Base-by-base conservation (phyloP, 2,888 invertebrate genomes). In the Acleris literana region DNA sequence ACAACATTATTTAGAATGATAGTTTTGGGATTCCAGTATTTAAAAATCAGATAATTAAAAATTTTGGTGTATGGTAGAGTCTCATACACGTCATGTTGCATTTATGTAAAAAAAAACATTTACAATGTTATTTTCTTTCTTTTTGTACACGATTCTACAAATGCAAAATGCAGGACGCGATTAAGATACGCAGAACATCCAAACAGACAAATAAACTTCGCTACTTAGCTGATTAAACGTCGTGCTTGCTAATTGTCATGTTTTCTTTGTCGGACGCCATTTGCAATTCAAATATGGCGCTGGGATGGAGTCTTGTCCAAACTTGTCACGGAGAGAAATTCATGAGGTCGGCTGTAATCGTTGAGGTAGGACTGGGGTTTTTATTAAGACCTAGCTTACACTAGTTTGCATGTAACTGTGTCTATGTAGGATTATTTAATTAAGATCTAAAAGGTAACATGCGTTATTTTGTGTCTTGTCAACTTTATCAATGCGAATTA, bases 161-260 rank as follows among this genome's bases (percentile, higher is more conserved):
- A 39, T 39, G 13, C 39, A 39, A 13, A 39, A 13, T 39, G 13
- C 39, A 39, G 39, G 13, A 4, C 13, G 13, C 13, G 39, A 39
- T 39, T 4, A 13, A n/a, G 46, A 7, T 46, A 16, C 46, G 17
- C n/a, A 46, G 17, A 16, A 46, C 29, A 29, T 46, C 22, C 53
- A 39, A 54, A 56, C 48, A 68, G 55, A 63, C 33, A 59, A 51
- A 44, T 33, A 65, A 70, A 64, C 68, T 67, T 62, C 22, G 74
- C 82, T 83, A 85, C 86, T 86, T 83, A 83, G 78, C 83, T 86
- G 84, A 87, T 87, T 84, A 85, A 86, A 87, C 83, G 80, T 79
- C 78, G 81, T 82, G 80, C 77, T 83, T 87, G 88, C 88, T 90
- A 88, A 89, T 89, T 87, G 84, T 81, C 83, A 83, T 89, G 88